Percentiles rank a stretch among this genome's conserved stretches.
These are phyloP conservation scores for Drosophila aff. DNA, from an alignment of 1,140 invertebrate species.

Conservation along the genomic window DNA sequence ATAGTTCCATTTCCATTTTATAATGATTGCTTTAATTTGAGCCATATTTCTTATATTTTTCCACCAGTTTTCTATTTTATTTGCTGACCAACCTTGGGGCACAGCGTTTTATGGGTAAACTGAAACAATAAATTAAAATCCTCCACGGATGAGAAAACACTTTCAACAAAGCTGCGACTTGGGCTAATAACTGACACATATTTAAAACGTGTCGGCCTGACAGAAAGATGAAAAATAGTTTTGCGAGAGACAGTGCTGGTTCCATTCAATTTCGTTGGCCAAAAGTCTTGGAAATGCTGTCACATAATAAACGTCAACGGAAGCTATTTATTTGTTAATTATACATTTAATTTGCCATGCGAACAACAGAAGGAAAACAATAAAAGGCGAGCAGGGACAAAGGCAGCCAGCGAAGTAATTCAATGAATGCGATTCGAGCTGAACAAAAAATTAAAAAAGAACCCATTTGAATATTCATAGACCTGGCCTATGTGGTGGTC, in stretches of 20 bases:
- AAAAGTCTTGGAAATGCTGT: conserved; percentile 46
- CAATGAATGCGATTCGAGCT: conserved; percentile 43
- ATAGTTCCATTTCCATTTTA: conserved; percentile 17
- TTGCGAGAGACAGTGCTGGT: conserved; percentile 11
- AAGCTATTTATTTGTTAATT: conserved; percentile 81
- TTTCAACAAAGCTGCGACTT: conserved; percentile 3
- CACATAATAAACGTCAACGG: conserved; percentile 75
- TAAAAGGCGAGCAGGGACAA: conserved; percentile 35
- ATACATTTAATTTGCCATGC: conserved; percentile 76
- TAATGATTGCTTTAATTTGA: conserved; percentile 33
- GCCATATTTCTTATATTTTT: conserved; percentile 15
- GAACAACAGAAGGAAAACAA: conserved; percentile 52
- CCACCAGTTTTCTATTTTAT: background rate
- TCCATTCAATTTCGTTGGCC: conserved; percentile 28
- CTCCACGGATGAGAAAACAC: conserved; percentile 11
- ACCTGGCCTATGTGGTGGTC: conserved; percentile 11
- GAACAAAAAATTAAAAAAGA: conserved; percentile 27
- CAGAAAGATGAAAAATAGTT: conserved; percentile 29
- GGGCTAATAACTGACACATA: conserved; percentile 25
- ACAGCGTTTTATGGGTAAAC: conserved; percentile 16
- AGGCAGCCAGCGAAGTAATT: conserved; percentile 21
- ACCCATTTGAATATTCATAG: conserved; percentile 69
- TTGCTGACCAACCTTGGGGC: background rate
- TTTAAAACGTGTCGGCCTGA: conserved; percentile 27
- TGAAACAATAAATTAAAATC: conserved; percentile 28